phyloP scores from a whole-genome alignment of 2,888 invertebrate genomes.

The Phaonia tiefii region DNA sequence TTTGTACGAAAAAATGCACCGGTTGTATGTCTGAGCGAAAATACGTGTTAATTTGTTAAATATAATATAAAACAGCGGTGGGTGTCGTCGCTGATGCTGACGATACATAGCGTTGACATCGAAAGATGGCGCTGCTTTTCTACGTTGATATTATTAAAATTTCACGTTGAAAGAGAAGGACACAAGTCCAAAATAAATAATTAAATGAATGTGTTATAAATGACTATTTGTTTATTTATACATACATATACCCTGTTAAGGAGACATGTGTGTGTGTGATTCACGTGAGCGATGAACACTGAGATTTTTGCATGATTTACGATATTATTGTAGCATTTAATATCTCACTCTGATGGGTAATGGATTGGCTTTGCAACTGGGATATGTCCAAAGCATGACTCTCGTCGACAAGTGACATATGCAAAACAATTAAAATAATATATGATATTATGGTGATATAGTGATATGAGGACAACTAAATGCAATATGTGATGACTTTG shows the following conservation, averaged over 20 bases:
- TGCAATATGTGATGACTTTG: conserved; percentile 29
- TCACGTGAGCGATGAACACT: not conserved
- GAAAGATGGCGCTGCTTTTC: conserved; percentile 19
- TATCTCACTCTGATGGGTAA: conserved; percentile 33
- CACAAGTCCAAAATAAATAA: too few relatives aligned
- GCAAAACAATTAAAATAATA: conserved; percentile 30
- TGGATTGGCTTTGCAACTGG: too few relatives aligned
- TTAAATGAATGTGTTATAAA: too few relatives aligned
- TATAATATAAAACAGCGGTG: conserved; percentile 32
- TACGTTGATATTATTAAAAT: conserved; percentile 19
- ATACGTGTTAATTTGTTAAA: conserved; percentile 30
- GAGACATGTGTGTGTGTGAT: conserved; percentile 19
- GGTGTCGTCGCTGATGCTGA: conserved; percentile 27
- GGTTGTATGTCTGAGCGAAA: too few relatives aligned
- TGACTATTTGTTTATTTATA: too few relatives aligned
- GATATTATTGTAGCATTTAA: conserved; percentile 13
- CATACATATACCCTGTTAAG: not conserved
- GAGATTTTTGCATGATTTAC: not conserved
- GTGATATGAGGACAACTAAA: conserved; percentile 30
- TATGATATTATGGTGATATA: conserved; percentile 29
- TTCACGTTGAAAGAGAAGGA: not conserved
- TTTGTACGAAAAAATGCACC: not conserved
- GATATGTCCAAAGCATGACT: conserved; percentile 18
- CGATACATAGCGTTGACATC: too few relatives aligned
- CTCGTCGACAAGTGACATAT: conserved; percentile 22